Conservation (phyloP, 1,140 invertebrate species). For the Drosophila sechellia region DNA sequence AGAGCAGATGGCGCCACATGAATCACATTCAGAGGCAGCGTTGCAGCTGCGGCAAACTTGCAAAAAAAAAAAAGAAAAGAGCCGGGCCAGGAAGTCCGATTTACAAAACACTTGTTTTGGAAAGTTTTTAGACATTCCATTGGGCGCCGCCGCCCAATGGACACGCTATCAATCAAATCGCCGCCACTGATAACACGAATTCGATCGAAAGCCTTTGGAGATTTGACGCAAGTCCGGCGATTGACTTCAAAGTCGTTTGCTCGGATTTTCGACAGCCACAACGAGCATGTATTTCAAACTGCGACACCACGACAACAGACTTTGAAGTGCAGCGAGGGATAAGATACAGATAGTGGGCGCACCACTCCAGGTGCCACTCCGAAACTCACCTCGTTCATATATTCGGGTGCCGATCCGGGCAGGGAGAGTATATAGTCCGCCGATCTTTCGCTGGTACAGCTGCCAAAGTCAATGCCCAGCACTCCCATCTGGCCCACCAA, state of each 20-base stretch:
- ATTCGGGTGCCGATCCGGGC: conserved; percentile 85
- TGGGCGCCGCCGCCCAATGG: conserved; percentile 21
- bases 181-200: conserved; percentile 25
- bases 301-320: conserved; percentile 44
- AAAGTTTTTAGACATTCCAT: conserved; percentile 69
- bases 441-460: conserved; percentile 85
- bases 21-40: conserved; percentile 14
- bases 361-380: conserved; percentile 4
- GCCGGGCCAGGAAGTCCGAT: conserved; percentile 51
- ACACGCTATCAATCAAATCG: conserved; percentile 68
- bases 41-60: conserved; percentile 16
- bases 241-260: conserved; percentile 65
- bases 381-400: conserved; percentile 86
- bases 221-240: conserved; percentile 67
- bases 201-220: conserved; percentile 33
- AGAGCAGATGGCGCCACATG: conserved; percentile 14
- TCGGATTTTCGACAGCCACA: conserved; percentile 21
- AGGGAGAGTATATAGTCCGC: conserved; percentile 86
- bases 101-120: conserved; percentile 64
- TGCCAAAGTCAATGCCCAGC: conserved; percentile 85
- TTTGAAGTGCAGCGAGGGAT: conserved; percentile 66
- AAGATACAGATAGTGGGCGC: conserved; percentile 52
- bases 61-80: background rate
- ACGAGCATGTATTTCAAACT: conserved; percentile 19
- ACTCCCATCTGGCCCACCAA: conserved; percentile 86